A percentile compares a stretch with the other conserved stretches of the same genome.
phyloP scores from a whole-genome alignment of 1,140 invertebrate genomes.

The Fopius arisanus region DNA sequence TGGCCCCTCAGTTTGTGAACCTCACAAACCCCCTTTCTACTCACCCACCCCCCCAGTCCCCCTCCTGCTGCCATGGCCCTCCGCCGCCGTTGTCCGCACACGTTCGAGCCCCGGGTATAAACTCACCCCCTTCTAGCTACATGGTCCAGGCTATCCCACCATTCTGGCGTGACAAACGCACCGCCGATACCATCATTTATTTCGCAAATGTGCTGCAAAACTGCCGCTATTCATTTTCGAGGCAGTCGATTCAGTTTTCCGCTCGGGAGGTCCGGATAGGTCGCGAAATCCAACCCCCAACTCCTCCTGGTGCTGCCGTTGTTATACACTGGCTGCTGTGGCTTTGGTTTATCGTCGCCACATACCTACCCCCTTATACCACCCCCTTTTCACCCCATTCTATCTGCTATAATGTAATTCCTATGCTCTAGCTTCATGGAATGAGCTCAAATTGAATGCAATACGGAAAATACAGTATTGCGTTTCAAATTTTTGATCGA shows the following conservation, averaged over 20 bases:
- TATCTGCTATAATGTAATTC: conserved; percentile 31
- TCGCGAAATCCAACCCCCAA: conserved; percentile 28
- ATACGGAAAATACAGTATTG: background rate
- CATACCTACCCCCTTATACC: background rate
- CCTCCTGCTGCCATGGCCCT: background rate
- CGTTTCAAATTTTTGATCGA: no score
- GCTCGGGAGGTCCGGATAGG: conserved; percentile 49
- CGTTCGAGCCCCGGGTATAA: conserved; percentile 5
- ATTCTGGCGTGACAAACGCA: conserved; percentile 62
- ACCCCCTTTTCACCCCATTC: background rate
- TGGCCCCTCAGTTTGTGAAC: background rate
- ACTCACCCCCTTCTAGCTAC: conserved; percentile 10
- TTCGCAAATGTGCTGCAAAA: conserved; percentile 65
- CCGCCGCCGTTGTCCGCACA: background rate
- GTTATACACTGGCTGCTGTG: conserved; percentile 21
- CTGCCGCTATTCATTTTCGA: conserved; percentile 66
- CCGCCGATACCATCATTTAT: conserved; percentile 66
- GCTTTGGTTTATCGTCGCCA: conserved; percentile 35
- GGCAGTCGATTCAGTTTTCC: conserved; percentile 63
- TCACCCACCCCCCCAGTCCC: conserved; percentile 25
- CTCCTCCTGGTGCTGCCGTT: conserved; percentile 6
- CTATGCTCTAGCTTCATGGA: conserved; percentile 29
- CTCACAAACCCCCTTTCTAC: no score
- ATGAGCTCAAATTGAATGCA: conserved; percentile 26
- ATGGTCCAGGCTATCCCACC: conserved; percentile 42